Evolutionary conservation across 2,113 vertebrate species (phyloP).

Genomic region (Mesembrinibis cayennensis): DNA sequence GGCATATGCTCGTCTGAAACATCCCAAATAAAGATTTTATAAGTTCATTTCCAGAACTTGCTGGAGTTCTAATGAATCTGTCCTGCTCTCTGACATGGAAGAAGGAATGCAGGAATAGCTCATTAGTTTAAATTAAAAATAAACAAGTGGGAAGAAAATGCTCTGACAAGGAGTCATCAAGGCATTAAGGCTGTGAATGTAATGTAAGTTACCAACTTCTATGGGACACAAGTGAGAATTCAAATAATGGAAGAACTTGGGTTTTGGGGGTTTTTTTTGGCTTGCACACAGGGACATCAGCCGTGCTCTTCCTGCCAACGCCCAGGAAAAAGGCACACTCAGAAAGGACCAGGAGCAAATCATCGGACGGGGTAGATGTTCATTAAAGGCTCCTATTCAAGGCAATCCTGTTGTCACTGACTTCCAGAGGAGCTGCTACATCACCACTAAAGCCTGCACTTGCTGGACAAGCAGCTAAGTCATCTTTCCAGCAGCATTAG

Average conservation of each 20-base stretch:
- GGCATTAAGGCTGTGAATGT: background rate
- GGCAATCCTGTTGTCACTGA: background rate
- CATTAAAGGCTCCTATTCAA: background rate
- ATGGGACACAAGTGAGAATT: background rate
- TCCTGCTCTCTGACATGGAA: constrained; percentile 31
- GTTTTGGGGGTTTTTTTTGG: background rate
- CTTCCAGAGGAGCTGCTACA: background rate
- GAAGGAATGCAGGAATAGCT: constrained; percentile 46
- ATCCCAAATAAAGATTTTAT: constrained; percentile 54
- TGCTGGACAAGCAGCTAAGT: background rate
- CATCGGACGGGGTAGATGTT: fast-evolving
- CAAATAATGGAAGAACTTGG: background rate
- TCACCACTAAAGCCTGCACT: background rate
- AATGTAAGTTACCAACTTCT: background rate
- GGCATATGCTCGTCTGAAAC: constrained; percentile 36
- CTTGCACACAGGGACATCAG: background rate
- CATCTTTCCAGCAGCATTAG: background rate
- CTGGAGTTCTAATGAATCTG: constrained; percentile 29
- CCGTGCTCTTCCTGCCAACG: background rate
- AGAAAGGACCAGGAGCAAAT: background rate
- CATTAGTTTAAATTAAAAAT: constrained; percentile 41
- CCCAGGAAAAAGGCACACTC: background rate
- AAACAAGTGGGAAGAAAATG: background rate
- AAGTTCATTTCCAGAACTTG: constrained; percentile 44
- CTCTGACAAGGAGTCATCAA: background rate